Base-by-base conservation (phyloP, 2,797 vertebrate genomes). In the Gymnoscopelus microlampas region DNA sequence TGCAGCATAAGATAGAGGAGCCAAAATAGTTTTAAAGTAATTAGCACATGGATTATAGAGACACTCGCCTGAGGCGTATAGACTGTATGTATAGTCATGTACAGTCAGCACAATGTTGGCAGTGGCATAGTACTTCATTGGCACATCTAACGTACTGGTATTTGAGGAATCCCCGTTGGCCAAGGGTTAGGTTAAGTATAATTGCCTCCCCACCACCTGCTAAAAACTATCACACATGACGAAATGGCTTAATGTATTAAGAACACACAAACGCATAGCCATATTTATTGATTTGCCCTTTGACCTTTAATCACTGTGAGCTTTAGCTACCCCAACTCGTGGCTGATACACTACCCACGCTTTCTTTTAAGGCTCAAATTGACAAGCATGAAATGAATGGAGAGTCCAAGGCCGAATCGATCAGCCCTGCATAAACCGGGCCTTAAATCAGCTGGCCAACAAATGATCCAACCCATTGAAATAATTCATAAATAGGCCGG, bases 11-110 rank as follows among this genome's bases (percentile, higher is more conserved):
- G 77, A 84, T 59, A 68, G 57, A 70, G 47, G 61, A 39, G 14
- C 47, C 29, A 60, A 69, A 80, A 57, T 53, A 73, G 76, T 84
- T 80, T 80, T 67, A 48, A 80, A 84, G 72, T 83, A 86, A 89
- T 89, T 84, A 87, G 81, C 75, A 80, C 75, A 71, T 70, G 74
- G 71, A 71, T 76, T 83, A 76, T 49, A 66, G 53, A 62, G 71
- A 81, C 75, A 79, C 19, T 67, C 67, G 66, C 71, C 60, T 53
- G 66, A 68, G 74, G 72, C 72, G 51, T 56, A 3, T 23, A 72
- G 59, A 68, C 50, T 44, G 71, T 67, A 61, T 39, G 24, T 59
- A 60, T n/a, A 49, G 12, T 58, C 66, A 54, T n/a, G 0, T 62
- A 47, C 53, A 76, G 66, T 81, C 63, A 78, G 69, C 74, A 78